A percentile compares a stretch with the other conserved stretches of the same genome.
Evolutionary conservation across 1,140 invertebrate genomes (phyloP).

Genomic region (Drosophila burlai): DNA sequence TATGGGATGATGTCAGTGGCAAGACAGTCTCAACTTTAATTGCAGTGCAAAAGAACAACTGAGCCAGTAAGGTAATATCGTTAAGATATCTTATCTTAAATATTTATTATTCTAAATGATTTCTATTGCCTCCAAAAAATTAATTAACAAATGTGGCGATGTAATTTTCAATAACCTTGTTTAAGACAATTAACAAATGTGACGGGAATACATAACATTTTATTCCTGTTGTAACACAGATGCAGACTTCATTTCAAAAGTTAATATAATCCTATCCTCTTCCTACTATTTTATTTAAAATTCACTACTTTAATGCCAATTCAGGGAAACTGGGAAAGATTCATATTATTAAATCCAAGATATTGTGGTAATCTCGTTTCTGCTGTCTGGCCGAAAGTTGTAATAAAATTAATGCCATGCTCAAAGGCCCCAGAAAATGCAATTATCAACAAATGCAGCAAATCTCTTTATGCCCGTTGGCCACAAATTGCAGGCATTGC

Average conservation of each 20-base stretch:
- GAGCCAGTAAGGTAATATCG: background rate
- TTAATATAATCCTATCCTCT: too few relatives aligned
- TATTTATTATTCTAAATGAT: background rate
- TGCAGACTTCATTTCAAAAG: too few relatives aligned
- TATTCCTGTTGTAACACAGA: too few relatives aligned
- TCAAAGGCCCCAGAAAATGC: slow-evolving; percentile 39
- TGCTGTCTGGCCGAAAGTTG: slow-evolving; percentile 5
- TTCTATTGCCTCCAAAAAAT: too few relatives aligned
- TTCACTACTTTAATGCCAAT: background rate
- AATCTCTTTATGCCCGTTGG: slow-evolving; percentile 36
- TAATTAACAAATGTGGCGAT: too few relatives aligned
- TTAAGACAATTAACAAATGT: background rate
- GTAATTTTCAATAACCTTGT: background rate
- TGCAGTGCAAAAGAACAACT: background rate
- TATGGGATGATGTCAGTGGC: background rate
- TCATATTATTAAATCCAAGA: background rate
- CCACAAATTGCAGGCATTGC: slow-evolving; percentile 27
- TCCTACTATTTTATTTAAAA: background rate
- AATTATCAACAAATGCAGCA: slow-evolving; percentile 50
- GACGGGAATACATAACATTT: too few relatives aligned
- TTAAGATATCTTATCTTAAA: background rate
- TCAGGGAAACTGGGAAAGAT: background rate
- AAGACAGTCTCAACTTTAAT: background rate
- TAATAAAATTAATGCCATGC: slow-evolving; percentile 12
- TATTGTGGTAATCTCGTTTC: slow-evolving; percentile 1